These are phyloP conservation scores for Scylla paramamosain DNA, from an alignment of 1,140 invertebrate genomes.

Conservation along the genomic window DNA sequence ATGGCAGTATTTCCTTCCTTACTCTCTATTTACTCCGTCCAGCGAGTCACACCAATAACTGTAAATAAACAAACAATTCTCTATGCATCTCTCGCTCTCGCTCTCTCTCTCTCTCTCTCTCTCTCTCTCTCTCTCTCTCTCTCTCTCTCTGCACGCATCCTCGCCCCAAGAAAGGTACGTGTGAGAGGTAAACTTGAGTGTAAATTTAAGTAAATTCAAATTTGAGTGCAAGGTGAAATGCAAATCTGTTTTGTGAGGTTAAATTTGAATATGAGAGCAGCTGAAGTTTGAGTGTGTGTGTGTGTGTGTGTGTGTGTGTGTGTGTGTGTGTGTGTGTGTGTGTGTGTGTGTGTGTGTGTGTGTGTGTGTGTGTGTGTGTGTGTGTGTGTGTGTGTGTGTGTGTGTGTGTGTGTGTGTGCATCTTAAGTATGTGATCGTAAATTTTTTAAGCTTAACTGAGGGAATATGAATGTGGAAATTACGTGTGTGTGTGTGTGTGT, in stretches of 20 bases:
- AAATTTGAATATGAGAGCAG: background rate
- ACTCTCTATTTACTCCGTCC: too few relatives aligned
- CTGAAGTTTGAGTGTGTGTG: background rate
- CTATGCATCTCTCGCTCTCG: too few relatives aligned
- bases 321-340: constrained; percentile 2
- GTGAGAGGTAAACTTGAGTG: background rate
- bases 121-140: too few relatives aligned
- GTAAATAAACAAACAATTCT: too few relatives aligned
- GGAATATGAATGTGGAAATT: too few relatives aligned
- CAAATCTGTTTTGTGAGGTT: background rate
- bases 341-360: constrained; percentile 4
- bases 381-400: constrained; percentile 19
- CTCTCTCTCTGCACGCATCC: too few relatives aligned
- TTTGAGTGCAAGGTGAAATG: background rate
- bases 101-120: too few relatives aligned
- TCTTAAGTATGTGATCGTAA: background rate
- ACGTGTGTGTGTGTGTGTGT: too few relatives aligned
- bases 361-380: constrained; percentile 20
- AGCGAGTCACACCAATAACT: too few relatives aligned
- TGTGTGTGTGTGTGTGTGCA: background rate
- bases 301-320: constrained; percentile 12
- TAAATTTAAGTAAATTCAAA: background rate
- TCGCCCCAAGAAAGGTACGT: too few relatives aligned
- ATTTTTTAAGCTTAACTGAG: background rate
- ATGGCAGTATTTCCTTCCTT: too few relatives aligned